Evolutionary conservation across 1,140 invertebrate genomes (phyloP), one percentile per base, ranked within the genome.

Genomic region (Maniola jurtina): DNA sequence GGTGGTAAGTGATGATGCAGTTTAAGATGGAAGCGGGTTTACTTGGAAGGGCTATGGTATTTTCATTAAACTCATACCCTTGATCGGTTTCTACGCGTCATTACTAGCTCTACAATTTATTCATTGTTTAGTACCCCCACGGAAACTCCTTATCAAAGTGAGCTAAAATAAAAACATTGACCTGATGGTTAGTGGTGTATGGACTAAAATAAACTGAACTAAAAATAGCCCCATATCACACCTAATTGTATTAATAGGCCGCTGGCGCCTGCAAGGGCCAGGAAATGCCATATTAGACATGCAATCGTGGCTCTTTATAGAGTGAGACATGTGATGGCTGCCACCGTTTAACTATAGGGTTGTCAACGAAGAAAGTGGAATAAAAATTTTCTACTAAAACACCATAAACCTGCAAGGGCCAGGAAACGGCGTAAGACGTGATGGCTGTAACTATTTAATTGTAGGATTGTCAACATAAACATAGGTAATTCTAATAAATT

Each of bases 241-340:
- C 11, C 54, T 55, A 35, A 34, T 55, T 55, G 34, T 57, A 57
- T 57, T 57, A 57, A 57, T 57, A 57, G 55, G 35, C 55, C 34
- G 54, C 54, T 13, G 55, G 55, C 55, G 55, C 55, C 55, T 40
- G 61, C 61, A 35, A 42, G 34, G 52, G 61, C 61, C 61, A 63
- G 61, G 61, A 63, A 63, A 63, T 63, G 52, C 61, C 61, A 55
- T 56, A 63, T 63, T 63, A 63, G 61, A 63, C 35, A 63, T 55
- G 34, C 61, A 63, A 55, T 63, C 61, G 61, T 61, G 55, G 33
- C 52, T 55, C 52, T 63, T 63, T 63, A 63, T 55, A 55, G 34
- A 25, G 25, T 25, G 25, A 55, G 50, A 57, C 55, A 57, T 63
- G 50, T 48, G 50, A 25, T 55, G 35, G 33, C 36, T 56, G 61